Evolutionary conservation across 2,797 vertebrate genomes (phyloP).

Genomic region (Danionella dracula): DNA sequence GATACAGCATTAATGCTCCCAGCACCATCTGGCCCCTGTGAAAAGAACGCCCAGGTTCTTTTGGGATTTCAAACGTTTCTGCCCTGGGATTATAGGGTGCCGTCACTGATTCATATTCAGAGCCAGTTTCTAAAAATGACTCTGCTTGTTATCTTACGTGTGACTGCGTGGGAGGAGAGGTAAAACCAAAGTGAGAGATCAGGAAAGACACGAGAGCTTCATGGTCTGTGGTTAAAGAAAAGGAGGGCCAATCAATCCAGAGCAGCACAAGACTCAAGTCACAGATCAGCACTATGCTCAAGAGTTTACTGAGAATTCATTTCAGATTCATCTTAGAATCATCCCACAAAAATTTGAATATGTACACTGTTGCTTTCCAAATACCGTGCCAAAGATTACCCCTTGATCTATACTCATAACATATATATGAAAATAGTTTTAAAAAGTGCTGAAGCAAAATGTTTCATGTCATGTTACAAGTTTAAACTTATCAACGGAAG

Average conservation of each 20-base stretch:
- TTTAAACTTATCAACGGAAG: too few relatives aligned
- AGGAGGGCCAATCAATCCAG: not conserved
- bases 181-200: conserved; percentile 32
- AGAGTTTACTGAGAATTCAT: not conserved
- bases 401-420: not conserved
- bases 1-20: conserved; percentile 40
- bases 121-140: conserved; percentile 41
- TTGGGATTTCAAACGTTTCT: conserved; percentile 45
- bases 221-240: not conserved
- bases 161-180: conserved; percentile 38
- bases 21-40: conserved; percentile 51
- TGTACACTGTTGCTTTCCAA: not conserved
- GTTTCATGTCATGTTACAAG: too few relatives aligned
- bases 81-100: conserved; percentile 45
- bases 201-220: conserved; percentile 13
- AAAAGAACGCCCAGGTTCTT: conserved; percentile 45
- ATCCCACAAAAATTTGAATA: not conserved
- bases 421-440: too few relatives aligned
- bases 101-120: conserved; percentile 49
- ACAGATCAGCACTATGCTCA: not conserved
- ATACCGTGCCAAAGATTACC: not conserved
- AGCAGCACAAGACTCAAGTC: not conserved
- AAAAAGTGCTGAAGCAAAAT: too few relatives aligned
- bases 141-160: conserved; percentile 20
- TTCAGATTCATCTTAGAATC: not conserved